phyloP scores from a whole-genome alignment of 2,797 vertebrate species.

The Apogon talboti region DNA sequence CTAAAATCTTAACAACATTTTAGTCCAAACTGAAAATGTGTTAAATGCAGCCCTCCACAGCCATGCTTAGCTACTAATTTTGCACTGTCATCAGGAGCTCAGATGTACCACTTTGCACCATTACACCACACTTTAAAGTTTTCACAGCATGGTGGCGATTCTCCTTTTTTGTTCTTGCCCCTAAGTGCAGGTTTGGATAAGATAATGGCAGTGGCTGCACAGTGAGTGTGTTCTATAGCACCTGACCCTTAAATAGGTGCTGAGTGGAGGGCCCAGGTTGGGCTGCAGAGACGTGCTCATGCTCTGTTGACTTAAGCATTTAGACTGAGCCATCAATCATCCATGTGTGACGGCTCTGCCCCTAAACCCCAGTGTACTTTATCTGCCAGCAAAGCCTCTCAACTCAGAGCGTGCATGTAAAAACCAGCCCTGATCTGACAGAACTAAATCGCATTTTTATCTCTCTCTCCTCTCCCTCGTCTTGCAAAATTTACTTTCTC shows the following conservation, averaged over 20 bases:
- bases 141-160: conserved; percentile 35
- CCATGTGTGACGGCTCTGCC: conserved; percentile 76
- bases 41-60: not conserved
- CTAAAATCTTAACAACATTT: too few species aligned
- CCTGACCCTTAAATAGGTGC: conserved; percentile 84
- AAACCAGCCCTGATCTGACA: conserved; percentile 71
- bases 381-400: conserved; percentile 77
- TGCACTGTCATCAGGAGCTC: conserved; percentile 7
- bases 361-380: conserved; percentile 69
- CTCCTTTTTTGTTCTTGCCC: conserved; percentile 11
- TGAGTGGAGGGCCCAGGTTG: conserved; percentile 71
- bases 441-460: conserved; percentile 44
- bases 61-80: conserved; percentile 2
- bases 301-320: conserved; percentile 87
- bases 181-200: conserved; percentile 69
- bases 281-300: conserved; percentile 81
- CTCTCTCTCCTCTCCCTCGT: conserved; percentile 15
- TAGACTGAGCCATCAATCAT: conserved; percentile 86
- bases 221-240: conserved; percentile 71
- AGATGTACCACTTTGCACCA: not conserved
- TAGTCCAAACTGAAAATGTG: not conserved
- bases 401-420: conserved; percentile 67
- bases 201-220: conserved; percentile 78
- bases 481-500: conserved; percentile 29
- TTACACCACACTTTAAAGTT: conserved; percentile 5